These are phyloP conservation scores for Eidolon helvum DNA, from an alignment of 2,113 vertebrate species.

Conservation along the genomic window DNA sequence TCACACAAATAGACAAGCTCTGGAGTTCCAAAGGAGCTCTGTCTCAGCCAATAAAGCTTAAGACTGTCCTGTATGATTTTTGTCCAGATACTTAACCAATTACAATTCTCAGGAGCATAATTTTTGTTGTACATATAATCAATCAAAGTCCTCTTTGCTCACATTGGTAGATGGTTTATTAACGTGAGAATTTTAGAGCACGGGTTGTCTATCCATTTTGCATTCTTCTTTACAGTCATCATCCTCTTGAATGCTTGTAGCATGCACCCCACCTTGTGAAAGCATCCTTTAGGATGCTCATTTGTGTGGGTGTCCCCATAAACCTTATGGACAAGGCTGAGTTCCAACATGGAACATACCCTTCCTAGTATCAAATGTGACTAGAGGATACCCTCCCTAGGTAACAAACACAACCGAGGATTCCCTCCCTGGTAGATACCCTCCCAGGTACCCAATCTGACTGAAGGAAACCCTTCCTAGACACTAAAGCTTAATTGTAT, in stretches of 20 bases:
- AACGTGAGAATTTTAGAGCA: neutral
- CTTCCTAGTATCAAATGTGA: neutral
- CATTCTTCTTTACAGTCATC: neutral
- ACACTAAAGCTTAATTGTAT: neutral
- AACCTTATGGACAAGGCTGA: neutral
- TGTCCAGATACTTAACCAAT: neutral
- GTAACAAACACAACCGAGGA: neutral
- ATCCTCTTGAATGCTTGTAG: neutral
- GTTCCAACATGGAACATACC: neutral
- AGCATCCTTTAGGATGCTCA: neutral
- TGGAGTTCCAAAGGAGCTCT: neutral
- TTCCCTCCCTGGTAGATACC: neutral
- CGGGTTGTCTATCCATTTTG: neutral
- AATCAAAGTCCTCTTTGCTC: neutral
- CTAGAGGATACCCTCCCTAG: neutral
- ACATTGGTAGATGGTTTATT: neutral
- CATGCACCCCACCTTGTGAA: neutral
- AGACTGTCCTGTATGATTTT: neutral
- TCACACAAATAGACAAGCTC: neutral
- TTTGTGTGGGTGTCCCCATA: neutral
- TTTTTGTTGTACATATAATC: neutral
- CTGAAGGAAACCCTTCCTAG: neutral
- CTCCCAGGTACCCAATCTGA: neutral
- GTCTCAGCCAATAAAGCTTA: neutral
- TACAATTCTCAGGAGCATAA: neutral